Conservation (phyloP, 1,140 invertebrate genomes). For the Ectropis grisescens region DNA sequence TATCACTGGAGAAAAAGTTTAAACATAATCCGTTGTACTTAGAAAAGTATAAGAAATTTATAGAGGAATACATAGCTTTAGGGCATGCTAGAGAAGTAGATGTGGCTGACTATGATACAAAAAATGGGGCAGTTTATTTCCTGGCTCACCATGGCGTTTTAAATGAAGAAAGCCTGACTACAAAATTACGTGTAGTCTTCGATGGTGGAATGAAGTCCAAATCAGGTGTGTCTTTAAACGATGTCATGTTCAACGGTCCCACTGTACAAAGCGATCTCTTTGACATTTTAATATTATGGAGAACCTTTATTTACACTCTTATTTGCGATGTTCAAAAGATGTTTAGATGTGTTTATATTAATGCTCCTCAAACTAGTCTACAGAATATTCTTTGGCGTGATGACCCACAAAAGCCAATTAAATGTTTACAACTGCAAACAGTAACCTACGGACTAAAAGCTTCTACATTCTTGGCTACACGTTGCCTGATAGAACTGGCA, state of each 20-base stretch:
- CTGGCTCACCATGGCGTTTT: constrained; percentile 30
- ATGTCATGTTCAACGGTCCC: constrained; percentile 23
- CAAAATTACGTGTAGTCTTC: constrained; percentile 43
- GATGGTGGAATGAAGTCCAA: constrained; percentile 23
- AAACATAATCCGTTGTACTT: constrained; percentile 6
- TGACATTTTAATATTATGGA: too few species aligned
- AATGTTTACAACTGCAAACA: too few species aligned
- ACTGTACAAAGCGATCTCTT: constrained; percentile 22
- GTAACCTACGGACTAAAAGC: too few species aligned
- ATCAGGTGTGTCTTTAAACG: constrained; percentile 31
- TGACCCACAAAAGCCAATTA: too few species aligned
- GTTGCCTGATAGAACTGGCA: too few species aligned
- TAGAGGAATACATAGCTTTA: constrained; percentile 22
- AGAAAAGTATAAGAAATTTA: constrained; percentile 22
- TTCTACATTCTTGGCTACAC: too few species aligned
- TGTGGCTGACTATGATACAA: constrained; percentile 1
- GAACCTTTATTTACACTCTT: too few species aligned
- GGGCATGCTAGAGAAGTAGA: constrained; percentile 22
- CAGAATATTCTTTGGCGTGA: too few species aligned
- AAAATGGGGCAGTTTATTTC: constrained; percentile 7
- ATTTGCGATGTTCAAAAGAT: too few species aligned
- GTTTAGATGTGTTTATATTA: too few species aligned
- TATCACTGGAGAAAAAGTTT: constrained; percentile 12
- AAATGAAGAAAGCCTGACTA: constrained; percentile 18
- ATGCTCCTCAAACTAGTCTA: too few species aligned